These are phyloP conservation scores for Sceliomorpha sp. DNA, from an alignment of 2,888 invertebrate species.

Conservation along the genomic window DNA sequence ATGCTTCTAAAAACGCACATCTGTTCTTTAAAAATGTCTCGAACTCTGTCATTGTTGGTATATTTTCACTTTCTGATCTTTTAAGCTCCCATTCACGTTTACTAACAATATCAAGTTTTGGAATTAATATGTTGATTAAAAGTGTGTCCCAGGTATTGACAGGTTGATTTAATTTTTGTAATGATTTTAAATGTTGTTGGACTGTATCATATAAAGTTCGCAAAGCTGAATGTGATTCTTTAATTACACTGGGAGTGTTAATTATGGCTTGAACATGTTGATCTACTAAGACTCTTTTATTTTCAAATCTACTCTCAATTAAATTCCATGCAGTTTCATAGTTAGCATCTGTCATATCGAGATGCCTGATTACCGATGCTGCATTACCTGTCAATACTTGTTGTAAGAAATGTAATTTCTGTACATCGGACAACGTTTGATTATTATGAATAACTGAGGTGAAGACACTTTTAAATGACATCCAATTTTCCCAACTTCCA, in stretches of 20 bases:
- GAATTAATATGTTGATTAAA: conserved; percentile 4
- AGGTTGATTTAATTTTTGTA: conserved; percentile 19
- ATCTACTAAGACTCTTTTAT: background rate
- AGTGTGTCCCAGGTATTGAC: conserved; percentile 17
- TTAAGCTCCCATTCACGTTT: background rate
- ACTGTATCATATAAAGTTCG: background rate
- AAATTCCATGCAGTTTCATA: background rate
- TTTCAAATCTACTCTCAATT: background rate
- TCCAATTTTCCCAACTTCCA: conserved; percentile 12
- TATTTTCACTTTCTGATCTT: background rate
- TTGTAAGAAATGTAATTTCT: conserved; percentile 12
- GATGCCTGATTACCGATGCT: background rate
- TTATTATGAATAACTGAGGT: conserved; percentile 6
- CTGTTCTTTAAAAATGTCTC: conserved; percentile 1
- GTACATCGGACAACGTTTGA: background rate
- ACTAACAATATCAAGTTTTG: background rate
- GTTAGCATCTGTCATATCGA: background rate
- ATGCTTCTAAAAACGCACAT: background rate
- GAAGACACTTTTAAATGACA: conserved; percentile 6
- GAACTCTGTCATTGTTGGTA: conserved; percentile 2
- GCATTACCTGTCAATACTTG: conserved; percentile 1
- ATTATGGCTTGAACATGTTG: conserved; percentile 4
- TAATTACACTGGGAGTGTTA: background rate
- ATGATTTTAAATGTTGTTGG: conserved; percentile 17
- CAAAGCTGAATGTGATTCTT: conserved; percentile 6